Conservation (phyloP, 2,113 vertebrate genomes). For the Pagrus major region DNA sequence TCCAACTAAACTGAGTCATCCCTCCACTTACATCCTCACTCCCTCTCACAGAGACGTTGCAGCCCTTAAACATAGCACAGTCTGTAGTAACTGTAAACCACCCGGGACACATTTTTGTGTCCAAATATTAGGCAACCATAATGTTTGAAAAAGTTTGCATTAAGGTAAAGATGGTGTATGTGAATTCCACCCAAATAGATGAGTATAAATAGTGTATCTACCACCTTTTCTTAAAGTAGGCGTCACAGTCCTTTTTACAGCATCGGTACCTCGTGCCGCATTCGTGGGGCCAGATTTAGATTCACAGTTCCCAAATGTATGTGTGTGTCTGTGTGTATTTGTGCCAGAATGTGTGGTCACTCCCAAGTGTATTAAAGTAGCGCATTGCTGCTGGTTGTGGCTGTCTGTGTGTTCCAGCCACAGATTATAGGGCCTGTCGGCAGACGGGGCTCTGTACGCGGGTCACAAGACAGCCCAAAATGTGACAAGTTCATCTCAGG, state of each 20-base stretch:
- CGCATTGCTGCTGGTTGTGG: constrained; percentile 62
- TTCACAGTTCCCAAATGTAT: constrained; percentile 55
- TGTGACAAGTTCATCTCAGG: constrained; percentile 74
- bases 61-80: neutral
- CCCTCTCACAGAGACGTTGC: neutral
- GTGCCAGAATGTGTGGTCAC: constrained; percentile 61
- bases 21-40: neutral
- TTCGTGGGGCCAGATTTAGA: constrained; percentile 57
- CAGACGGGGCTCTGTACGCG: constrained; percentile 61
- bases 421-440: constrained; percentile 75
- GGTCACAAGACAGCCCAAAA: constrained; percentile 72
- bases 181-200: constrained; percentile 1
- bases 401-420: constrained; percentile 69
- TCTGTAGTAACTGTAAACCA: neutral
- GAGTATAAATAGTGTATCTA: constrained; percentile 30
- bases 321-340: constrained; percentile 44
- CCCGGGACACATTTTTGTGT: neutral
- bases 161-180: neutral
- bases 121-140: neutral
- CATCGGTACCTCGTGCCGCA: constrained; percentile 41
- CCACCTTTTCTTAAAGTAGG: constrained; percentile 43
- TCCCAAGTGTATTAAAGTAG: constrained; percentile 73
- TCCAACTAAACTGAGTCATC: constrained; percentile 38
- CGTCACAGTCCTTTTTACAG: constrained; percentile 37
- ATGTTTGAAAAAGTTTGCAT: neutral